Base-by-base conservation (phyloP, 1,140 invertebrate genomes). In the Tyrophagus putrescentiae region DNA sequence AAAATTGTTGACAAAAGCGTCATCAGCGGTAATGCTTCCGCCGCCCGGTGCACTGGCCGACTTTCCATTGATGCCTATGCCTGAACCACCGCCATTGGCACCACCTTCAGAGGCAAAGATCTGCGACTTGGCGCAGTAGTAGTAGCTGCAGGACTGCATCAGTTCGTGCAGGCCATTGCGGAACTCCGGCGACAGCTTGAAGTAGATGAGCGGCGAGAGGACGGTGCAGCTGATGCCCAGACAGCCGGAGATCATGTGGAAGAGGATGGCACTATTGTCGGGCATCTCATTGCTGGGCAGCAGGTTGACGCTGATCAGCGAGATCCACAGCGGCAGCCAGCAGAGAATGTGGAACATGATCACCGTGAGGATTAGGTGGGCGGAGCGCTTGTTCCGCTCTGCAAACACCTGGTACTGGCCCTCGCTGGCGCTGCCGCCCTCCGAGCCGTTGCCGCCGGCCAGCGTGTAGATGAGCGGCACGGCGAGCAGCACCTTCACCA, bases 221-320 rank as follows among this genome's bases (percentile, higher is more conserved):
- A 59, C 57, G 34, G 57, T 59, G 27, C 50, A 45, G 7, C 29
- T 45, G 41, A 59, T 59, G 4, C 57, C 57, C 21, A 59, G 18
- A 42, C 57, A 59, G 6, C 57, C 57, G 50, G 41, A 45, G 27
- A 59, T 59, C 57, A 59, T 59, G 36, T 59, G 57, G n/a, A 59
- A 59, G 18, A 59, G 39, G 1, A 59, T 59, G 16, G 57, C 34
- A 4, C 41, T 45, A 27, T 42, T 59, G 27, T 59, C 57, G 1
- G 57, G 57, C 39, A 42, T 41, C 29, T 59, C 57, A 31, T 41
- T 59, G 18, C 44, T 28, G 32, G 57, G 57, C 21, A 59, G 23
- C 25, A 59, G n/a, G 25, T 59, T 59, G 3, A 59, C 39, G 25
- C 57, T 59, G 41, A 59, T 59, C 41, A 59, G 34, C n/a, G 36